Evolutionary conservation across 1,140 invertebrate species (phyloP).

Genomic region (Drosophila gunungcola): DNA sequence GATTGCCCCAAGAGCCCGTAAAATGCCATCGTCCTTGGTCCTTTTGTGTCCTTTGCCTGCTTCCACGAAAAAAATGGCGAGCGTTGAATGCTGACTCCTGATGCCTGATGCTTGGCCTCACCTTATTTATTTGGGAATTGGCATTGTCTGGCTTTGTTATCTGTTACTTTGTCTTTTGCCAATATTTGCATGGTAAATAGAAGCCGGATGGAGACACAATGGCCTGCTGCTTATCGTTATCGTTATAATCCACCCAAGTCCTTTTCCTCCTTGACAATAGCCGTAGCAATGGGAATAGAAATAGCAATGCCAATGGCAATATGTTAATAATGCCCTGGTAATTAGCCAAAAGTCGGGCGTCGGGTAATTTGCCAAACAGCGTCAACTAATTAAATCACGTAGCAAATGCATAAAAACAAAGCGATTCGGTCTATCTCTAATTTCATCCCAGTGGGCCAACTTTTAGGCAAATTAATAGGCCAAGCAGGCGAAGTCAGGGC

Average conservation of each 20-base stretch:
- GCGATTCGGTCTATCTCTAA: conserved; percentile 41
- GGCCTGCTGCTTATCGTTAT: conserved; percentile 5
- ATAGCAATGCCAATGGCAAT: conserved; percentile 36
- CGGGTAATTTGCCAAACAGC: conserved; percentile 50
- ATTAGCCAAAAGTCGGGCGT: conserved; percentile 66
- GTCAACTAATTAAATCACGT: conserved; percentile 80
- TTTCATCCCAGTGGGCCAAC: conserved; percentile 37
- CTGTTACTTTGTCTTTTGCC: conserved; percentile 22
- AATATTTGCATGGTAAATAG: conserved; percentile 40
- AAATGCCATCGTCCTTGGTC: conserved; percentile 11
- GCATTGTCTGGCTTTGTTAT: conserved; percentile 34
- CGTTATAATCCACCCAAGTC: background rate
- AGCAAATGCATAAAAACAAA: conserved; percentile 77
- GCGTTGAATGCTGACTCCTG: conserved; percentile 23
- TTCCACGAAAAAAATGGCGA: background rate
- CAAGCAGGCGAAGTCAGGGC: conserved; percentile 24
- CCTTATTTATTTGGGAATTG: conserved; percentile 62
- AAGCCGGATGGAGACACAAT: conserved; percentile 8
- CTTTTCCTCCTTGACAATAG: conserved; percentile 2
- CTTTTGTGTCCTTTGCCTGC: conserved; percentile 5
- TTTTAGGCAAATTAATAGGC: conserved; percentile 73
- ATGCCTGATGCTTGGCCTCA: conserved; percentile 43
- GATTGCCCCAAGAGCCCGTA: conserved; percentile 54
- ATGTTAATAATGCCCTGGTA: conserved; percentile 65
- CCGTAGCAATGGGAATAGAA: conserved; percentile 35